Conservation (phyloP, 2,113 vertebrate genomes). For the Perccottus glenii region DNA sequence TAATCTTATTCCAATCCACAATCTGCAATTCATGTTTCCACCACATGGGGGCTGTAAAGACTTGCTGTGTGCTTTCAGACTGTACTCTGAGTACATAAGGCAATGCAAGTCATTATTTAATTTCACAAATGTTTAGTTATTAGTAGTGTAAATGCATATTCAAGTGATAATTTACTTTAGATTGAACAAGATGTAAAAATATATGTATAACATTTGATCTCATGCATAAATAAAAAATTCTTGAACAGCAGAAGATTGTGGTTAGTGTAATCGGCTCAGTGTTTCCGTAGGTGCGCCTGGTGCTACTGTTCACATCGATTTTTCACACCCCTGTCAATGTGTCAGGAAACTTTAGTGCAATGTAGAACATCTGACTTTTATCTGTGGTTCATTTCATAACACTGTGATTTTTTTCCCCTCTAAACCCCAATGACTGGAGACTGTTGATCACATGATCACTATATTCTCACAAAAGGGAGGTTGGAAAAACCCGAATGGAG, state of each 20-base stretch:
- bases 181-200: too few species aligned
- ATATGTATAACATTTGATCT: too few species aligned
- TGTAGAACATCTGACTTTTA: slow-evolving; percentile 38
- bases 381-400: slow-evolving; percentile 33
- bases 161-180: too few species aligned
- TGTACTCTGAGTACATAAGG: too few species aligned
- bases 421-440: not conserved
- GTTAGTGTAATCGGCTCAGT: slow-evolving; percentile 29
- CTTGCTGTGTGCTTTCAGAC: not conserved
- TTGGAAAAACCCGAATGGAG: too few species aligned
- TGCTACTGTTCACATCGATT: slow-evolving; percentile 25
- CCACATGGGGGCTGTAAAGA: slow-evolving; percentile 36
- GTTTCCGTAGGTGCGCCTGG: slow-evolving; percentile 31
- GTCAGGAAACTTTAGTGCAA: slow-evolving; percentile 56
- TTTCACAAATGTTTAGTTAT: too few species aligned
- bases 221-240: not conserved
- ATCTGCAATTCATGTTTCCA: slow-evolving; percentile 9
- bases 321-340: slow-evolving; percentile 32
- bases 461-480: not conserved
- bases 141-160: too few species aligned
- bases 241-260: slow-evolving; percentile 9
- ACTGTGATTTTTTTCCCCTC: slow-evolving; percentile 1
- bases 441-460: slow-evolving; percentile 15
- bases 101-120: too few species aligned
- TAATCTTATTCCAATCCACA: not conserved